Percentiles rank a stretch among this genome's conserved stretches.
Evolutionary conservation across 2,797 vertebrate genomes (phyloP).

Genomic region (Fundulus diaphanus): DNA sequence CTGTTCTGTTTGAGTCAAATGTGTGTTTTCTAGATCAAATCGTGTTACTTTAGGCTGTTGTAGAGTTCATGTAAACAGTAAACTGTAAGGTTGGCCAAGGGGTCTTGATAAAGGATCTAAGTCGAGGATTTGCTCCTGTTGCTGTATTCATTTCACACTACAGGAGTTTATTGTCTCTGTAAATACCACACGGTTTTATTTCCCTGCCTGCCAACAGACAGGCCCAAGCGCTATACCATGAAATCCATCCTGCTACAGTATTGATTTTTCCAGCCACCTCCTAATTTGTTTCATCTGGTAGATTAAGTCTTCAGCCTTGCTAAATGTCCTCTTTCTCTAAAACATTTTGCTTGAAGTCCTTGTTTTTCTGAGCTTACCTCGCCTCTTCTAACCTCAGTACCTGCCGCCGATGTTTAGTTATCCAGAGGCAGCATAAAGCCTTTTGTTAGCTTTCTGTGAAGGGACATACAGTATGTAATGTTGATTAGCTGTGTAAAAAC

Average conservation of each 20-base stretch:
- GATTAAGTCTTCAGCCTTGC: not conserved
- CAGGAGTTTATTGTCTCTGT: not conserved
- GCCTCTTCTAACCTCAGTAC: not conserved
- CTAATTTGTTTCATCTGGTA: not conserved
- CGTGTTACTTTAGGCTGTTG: not conserved
- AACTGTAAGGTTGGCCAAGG: not conserved
- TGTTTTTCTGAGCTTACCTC: not conserved
- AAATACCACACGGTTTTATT: not conserved
- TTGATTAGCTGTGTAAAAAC: not conserved
- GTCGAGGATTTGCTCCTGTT: not conserved
- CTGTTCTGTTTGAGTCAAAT: not conserved
- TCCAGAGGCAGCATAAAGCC: not conserved
- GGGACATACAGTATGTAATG: not conserved
- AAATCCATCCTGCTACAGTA: conserved; percentile 1
- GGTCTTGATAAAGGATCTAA: not conserved
- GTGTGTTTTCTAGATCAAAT: not conserved
- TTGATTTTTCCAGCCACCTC: not conserved
- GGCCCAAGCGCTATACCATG: not conserved
- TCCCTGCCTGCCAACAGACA: not conserved
- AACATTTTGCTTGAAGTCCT: not conserved
- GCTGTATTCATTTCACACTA: not conserved
- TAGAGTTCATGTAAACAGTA: not conserved
- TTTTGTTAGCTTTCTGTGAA: not conserved
- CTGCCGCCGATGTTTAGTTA: not conserved
- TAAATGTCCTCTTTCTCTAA: not conserved